Evolutionary conservation across 2,888 invertebrate species (phyloP).

Genomic region (Mythimna pallens): DNA sequence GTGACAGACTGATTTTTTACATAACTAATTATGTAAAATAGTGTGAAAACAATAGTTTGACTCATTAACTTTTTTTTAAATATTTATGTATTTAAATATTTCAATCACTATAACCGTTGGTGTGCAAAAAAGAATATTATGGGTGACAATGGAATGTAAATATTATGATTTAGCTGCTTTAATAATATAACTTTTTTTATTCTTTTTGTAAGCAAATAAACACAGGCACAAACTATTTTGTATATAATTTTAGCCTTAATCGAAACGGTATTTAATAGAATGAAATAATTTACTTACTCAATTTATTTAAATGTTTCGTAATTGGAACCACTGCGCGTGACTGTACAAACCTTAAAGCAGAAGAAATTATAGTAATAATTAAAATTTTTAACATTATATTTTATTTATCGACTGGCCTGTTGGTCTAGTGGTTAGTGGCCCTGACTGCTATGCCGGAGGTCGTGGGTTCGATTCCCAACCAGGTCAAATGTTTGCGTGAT

Average conservation of each 20-base stretch:
- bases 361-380: not conserved
- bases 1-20: not conserved
- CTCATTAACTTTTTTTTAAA: not conserved
- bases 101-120: not conserved
- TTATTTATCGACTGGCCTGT: no score
- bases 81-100: not conserved
- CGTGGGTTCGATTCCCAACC: no score
- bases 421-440: no score
- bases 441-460: no score
- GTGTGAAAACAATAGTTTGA: not conserved
- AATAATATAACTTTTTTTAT: not conserved
- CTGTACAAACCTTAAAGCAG: not conserved
- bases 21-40: not conserved
- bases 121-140: not conserved
- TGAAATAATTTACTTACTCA: not conserved
- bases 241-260: not conserved
- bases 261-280: not conserved
- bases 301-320: constrained; percentile 4
- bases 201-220: not conserved
- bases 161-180: not conserved
- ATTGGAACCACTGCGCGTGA: not conserved
- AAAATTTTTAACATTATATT: not conserved
- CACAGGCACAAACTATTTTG: not conserved
- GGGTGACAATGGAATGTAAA: not conserved
- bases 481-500: no score